Evolutionary conservation across 2,797 vertebrate genomes (phyloP).

Genomic region (Myotis findleyi): DNA sequence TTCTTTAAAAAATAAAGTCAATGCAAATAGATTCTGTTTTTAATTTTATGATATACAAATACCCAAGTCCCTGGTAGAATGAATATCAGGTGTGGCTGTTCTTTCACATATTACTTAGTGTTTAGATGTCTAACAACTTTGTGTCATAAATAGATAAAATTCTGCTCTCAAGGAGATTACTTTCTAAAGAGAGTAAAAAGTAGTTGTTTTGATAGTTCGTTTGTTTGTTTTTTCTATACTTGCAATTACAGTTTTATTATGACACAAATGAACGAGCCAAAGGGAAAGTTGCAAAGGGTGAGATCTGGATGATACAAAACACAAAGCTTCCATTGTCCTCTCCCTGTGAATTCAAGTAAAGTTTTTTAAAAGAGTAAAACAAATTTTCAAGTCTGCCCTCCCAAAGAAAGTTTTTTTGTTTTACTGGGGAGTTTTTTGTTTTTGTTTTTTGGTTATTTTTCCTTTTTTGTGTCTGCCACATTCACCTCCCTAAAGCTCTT

Average conservation of each 20-base stretch:
- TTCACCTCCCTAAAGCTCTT: background rate
- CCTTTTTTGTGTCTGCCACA: background rate
- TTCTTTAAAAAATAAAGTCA: background rate
- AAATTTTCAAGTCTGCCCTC: background rate
- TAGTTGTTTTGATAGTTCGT: background rate
- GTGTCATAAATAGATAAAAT: conserved; percentile 17
- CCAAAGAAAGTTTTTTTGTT: background rate
- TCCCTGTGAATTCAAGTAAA: background rate
- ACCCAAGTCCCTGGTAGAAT: background rate
- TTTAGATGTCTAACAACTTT: background rate
- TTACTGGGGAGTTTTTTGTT: background rate
- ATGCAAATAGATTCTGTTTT: background rate
- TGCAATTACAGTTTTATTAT: background rate
- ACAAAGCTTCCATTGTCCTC: background rate
- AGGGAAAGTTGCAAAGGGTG: background rate
- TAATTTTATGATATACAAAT: background rate
- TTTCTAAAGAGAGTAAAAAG: background rate
- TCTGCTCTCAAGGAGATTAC: background rate
- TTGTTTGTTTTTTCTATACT: background rate
- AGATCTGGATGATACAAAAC: background rate
- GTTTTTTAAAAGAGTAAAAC: background rate
- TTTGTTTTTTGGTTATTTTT: background rate
- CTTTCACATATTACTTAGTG: background rate
- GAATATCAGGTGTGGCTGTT: background rate
- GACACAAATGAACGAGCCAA: background rate